phyloP scores from a whole-genome alignment of 1,140 invertebrate species.

The Arion vulgaris region DNA sequence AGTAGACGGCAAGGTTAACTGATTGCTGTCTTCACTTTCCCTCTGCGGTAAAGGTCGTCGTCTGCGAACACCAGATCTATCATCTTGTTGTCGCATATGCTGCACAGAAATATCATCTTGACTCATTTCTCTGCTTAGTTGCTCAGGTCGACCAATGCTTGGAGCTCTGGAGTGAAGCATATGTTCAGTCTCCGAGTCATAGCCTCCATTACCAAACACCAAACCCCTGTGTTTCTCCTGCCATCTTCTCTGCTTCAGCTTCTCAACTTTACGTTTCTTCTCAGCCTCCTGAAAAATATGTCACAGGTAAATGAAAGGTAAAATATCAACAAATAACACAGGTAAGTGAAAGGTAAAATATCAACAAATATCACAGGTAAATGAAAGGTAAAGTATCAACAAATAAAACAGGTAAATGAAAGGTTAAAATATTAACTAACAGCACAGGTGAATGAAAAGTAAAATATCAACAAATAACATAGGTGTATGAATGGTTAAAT shows the following conservation, averaged over 20 bases:
- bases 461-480: too few relatives aligned
- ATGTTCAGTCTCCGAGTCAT: slow-evolving; percentile 51
- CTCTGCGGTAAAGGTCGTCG: background rate
- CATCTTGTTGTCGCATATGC: background rate
- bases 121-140: background rate
- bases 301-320: too few relatives aligned
- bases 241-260: slow-evolving; percentile 67
- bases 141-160: slow-evolving; percentile 32
- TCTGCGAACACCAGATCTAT: background rate
- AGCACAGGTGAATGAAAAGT: too few relatives aligned
- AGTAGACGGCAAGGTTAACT: slow-evolving; percentile 1
- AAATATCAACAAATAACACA: too few relatives aligned
- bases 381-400: too few relatives aligned
- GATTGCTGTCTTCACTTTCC: background rate
- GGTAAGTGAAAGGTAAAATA: too few relatives aligned
- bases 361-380: too few relatives aligned
- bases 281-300: slow-evolving; percentile 62
- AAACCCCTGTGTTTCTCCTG: slow-evolving; percentile 67
- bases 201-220: slow-evolving; percentile 56
- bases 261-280: slow-evolving; percentile 68
- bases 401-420: too few relatives aligned
- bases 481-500: too few relatives aligned
- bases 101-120: slow-evolving; percentile 7
- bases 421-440: too few relatives aligned
- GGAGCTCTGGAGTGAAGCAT: slow-evolving; percentile 39